phyloP scores from a whole-genome alignment of 2,888 invertebrate genomes.

The Oxycera nigricornis region DNA sequence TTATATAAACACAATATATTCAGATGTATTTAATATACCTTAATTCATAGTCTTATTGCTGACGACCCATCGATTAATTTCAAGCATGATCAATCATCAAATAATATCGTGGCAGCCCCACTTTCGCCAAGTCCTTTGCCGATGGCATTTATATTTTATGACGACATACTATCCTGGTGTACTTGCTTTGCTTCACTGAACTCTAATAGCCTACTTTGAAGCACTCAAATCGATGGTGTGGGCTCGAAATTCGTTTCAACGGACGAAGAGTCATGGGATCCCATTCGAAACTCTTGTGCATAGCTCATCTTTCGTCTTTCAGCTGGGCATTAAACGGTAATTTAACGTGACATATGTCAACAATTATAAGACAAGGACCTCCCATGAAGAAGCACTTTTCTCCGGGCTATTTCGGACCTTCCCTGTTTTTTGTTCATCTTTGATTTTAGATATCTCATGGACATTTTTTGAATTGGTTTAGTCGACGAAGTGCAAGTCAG shows the following conservation, averaged over 20 bases:
- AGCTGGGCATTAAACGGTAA: conserved; percentile 38
- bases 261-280: neutral
- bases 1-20: too few relatives aligned
- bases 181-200: conserved; percentile 9
- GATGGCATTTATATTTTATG: too few relatives aligned
- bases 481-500: neutral
- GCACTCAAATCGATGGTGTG: neutral
- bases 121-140: too few relatives aligned
- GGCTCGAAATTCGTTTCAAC: neutral
- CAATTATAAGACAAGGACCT: conserved; percentile 40
- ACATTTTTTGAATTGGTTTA: neutral
- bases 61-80: too few relatives aligned
- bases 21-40: too few relatives aligned
- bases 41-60: too few relatives aligned
- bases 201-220: neutral
- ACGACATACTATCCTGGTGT: neutral
- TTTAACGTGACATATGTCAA: conserved; percentile 42
- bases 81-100: too few relatives aligned
- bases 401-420: neutral
- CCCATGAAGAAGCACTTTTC: conserved; percentile 35
- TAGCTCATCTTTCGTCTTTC: conserved; percentile 34
- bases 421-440: neutral
- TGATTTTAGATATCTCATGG: neutral
- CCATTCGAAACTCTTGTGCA: neutral
- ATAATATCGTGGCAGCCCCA: too few relatives aligned